Conservation (phyloP, 1,140 invertebrate species). For the Homarus americanus region DNA sequence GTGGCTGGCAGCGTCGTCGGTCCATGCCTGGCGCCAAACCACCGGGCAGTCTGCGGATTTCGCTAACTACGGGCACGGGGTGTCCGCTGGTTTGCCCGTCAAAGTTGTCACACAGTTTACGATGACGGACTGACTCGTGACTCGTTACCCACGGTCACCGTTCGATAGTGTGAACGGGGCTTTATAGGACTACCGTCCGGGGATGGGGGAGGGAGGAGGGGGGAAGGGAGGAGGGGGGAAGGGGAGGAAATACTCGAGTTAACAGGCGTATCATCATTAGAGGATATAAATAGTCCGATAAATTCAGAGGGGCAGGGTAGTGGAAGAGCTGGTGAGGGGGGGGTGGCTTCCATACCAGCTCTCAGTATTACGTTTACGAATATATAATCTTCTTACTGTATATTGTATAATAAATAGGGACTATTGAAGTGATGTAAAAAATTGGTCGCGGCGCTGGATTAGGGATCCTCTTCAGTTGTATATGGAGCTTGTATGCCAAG, state of each 20-base stretch:
- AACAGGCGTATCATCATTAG: not conserved
- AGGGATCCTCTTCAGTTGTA: too few relatives aligned
- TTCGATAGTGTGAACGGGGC: constrained; percentile 11
- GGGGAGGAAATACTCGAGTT: not conserved
- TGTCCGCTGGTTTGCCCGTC: constrained; percentile 23
- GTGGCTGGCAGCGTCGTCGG: too few relatives aligned
- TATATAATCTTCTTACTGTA: not conserved
- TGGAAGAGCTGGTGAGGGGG: not conserved
- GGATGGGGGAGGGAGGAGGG: too few relatives aligned
- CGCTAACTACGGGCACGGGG: constrained; percentile 1
- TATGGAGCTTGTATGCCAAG: too few relatives aligned
- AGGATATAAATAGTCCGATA: not conserved
- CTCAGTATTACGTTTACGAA: too few relatives aligned
- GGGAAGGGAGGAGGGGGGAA: too few relatives aligned
- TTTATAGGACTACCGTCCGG: too few relatives aligned
- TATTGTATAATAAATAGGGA: not conserved
- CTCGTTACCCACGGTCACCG: not conserved
- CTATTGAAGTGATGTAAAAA: not conserved
- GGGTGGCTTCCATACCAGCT: not conserved
- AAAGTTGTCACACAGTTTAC: not conserved
- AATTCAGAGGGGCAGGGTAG: not conserved
- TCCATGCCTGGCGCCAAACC: too few relatives aligned
- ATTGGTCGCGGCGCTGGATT: too few relatives aligned
- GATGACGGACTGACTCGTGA: not conserved
- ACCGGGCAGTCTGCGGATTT: too few relatives aligned